These are phyloP conservation scores for Dendrocincla fuliginosa DNA, from an alignment of 2,797 vertebrate genomes.

Conservation along the genomic window DNA sequence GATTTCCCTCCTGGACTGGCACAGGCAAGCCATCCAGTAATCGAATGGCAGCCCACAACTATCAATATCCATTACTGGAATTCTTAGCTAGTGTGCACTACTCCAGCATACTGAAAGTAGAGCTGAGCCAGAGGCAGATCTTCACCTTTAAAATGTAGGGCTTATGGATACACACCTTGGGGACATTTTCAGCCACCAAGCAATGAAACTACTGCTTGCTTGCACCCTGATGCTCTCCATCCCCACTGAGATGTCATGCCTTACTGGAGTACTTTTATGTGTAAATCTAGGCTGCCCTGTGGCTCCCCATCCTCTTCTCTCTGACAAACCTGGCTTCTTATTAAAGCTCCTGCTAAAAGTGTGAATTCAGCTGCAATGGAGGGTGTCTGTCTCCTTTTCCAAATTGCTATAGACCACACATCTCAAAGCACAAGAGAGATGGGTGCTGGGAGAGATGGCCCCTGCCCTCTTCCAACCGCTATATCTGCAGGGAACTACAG, in stretches of 20 bases:
- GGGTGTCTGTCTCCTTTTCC: neutral
- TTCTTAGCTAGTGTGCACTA: neutral
- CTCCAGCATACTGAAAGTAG: neutral
- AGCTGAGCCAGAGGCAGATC: neutral
- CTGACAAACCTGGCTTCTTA: neutral
- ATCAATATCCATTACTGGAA: neutral
- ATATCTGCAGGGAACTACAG: neutral
- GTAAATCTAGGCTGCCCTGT: neutral
- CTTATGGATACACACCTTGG: neutral
- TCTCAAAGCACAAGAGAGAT: slow-evolving; percentile 11
- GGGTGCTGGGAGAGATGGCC: neutral
- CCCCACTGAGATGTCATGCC: neutral
- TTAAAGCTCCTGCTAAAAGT: neutral
- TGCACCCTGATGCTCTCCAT: neutral
- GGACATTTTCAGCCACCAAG: neutral
- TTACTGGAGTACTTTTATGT: neutral
- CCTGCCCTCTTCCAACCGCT: slow-evolving; percentile 15
- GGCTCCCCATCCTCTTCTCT: neutral
- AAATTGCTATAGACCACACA: neutral
- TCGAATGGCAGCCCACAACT: neutral
- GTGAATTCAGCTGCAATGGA: neutral
- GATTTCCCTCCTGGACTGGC: neutral
- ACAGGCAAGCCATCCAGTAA: neutral
- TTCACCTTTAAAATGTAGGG: neutral
- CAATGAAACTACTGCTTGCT: neutral